These are phyloP conservation scores for Platyrinchus mystaceus DNA, from an alignment of 2,797 vertebrate species.

Conservation along the genomic window DNA sequence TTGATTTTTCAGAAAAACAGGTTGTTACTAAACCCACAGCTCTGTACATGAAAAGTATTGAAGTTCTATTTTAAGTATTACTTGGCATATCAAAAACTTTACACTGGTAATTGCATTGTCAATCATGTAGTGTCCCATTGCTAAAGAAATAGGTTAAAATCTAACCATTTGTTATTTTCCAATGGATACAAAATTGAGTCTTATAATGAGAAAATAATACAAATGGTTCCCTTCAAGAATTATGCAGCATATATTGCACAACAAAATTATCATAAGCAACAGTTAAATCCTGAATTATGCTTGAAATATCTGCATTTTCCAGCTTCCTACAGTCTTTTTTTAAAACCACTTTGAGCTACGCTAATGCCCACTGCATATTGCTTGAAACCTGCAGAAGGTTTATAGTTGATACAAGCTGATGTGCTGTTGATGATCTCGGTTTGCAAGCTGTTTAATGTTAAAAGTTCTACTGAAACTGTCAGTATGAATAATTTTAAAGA, in stretches of 20 bases:
- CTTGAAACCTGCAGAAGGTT: slow-evolving; percentile 13
- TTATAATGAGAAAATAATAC: slow-evolving; percentile 33
- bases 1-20: neutral
- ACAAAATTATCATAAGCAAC: slow-evolving; percentile 1
- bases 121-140: slow-evolving; percentile 78
- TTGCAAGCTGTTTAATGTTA: slow-evolving; percentile 44
- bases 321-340: neutral
- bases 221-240: neutral
- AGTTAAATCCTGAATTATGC: neutral
- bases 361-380: neutral
- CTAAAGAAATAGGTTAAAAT: slow-evolving; percentile 60
- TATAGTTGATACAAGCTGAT: slow-evolving; percentile 4
- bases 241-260: neutral
- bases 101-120: slow-evolving; percentile 87
- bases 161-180: slow-evolving; percentile 5
- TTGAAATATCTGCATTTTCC: slow-evolving; percentile 7
- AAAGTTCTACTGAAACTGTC: slow-evolving; percentile 31
- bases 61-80: slow-evolving; percentile 86
- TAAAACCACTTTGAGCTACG: neutral
- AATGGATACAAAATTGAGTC: neutral
- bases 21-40: slow-evolving; percentile 3
- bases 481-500: slow-evolving; percentile 40
- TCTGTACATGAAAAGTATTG: slow-evolving; percentile 70
- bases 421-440: slow-evolving; percentile 23
- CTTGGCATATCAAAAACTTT: slow-evolving; percentile 77